These are phyloP conservation scores for Argentina silus DNA, from an alignment of 2,797 vertebrate species.

Conservation along the genomic window DNA sequence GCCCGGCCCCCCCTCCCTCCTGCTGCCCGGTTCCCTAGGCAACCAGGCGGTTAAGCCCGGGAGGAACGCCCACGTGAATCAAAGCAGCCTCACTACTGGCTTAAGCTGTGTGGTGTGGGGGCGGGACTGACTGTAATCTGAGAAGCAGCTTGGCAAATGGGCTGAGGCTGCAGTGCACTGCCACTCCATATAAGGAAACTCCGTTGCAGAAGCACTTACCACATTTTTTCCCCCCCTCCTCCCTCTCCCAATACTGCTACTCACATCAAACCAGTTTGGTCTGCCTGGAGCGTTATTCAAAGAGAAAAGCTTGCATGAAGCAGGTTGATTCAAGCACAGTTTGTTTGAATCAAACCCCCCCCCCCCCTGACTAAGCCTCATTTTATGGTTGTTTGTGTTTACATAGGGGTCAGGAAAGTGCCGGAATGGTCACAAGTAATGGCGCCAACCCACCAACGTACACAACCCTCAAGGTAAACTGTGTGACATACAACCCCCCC, in stretches of 20 bases:
- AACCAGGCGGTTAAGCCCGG: conserved; percentile 93
- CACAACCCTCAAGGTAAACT: conserved; percentile 88
- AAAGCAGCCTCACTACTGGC: conserved; percentile 93
- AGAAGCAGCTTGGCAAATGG: conserved; percentile 88
- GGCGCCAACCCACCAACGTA: conserved; percentile 87
- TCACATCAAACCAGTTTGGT: conserved; percentile 65
- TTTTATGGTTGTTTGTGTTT: conserved; percentile 2
- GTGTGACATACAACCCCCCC: not conserved
- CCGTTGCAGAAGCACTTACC: conserved; percentile 22
- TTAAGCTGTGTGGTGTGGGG: conserved; percentile 87
- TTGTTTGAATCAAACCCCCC: conserved; percentile 3
- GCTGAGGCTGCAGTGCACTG: conserved; percentile 73
- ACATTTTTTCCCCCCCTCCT: not conserved
- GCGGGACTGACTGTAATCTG: conserved; percentile 83
- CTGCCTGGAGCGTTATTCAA: conserved; percentile 44
- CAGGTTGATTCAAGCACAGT: conserved; percentile 1
- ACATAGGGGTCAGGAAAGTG: conserved; percentile 94
- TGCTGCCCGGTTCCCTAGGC: conserved; percentile 93
- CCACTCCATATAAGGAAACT: conserved; percentile 65
- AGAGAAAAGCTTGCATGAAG: not conserved
- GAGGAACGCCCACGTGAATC: conserved; percentile 82
- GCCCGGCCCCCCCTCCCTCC: conserved; percentile 76
- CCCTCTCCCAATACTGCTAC: conserved; percentile 8
- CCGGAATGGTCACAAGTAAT: conserved; percentile 94
- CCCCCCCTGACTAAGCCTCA: not conserved